These are phyloP conservation scores for Stichodactyla mertensii DNA, from an alignment of 64 coral and sea anemone species.

Conservation along the genomic window DNA sequence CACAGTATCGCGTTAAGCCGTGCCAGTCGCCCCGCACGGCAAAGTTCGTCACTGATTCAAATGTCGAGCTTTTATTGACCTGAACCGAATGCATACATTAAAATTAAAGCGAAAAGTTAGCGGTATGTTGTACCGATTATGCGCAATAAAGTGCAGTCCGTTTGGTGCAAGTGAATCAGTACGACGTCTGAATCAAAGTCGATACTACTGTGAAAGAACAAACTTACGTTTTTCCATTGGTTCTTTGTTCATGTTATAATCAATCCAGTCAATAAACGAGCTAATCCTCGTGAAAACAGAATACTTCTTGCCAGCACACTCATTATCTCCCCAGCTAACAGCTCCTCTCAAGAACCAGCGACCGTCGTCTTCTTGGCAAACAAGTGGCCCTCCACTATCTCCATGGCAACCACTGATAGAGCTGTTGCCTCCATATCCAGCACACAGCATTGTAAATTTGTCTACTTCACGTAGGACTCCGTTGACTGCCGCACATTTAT, in stretches of 20 bases:
- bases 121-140: no score
- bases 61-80: no score
- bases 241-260: neutral
- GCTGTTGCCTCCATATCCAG: conserved; percentile 6
- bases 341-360: conserved; percentile 54
- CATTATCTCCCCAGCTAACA: conserved; percentile 67
- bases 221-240: conserved; percentile 17
- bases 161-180: no score
- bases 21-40: no score
- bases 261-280: conserved; percentile 30
- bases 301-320: conserved; percentile 9
- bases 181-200: no score
- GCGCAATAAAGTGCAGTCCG: no score
- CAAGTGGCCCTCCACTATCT: conserved; percentile 30
- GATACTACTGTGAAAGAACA: neutral
- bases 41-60: no score
- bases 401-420: conserved; percentile 23
- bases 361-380: conserved; percentile 26
- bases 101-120: no score
- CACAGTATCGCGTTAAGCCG: no score
- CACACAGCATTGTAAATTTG: conserved; percentile 15
- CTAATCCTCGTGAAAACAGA: conserved; percentile 8
- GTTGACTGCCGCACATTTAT: neutral
- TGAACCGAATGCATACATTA: no score
- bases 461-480: neutral